Base-by-base conservation (phyloP, 1,140 invertebrate genomes). In the Formica exsecta region DNA sequence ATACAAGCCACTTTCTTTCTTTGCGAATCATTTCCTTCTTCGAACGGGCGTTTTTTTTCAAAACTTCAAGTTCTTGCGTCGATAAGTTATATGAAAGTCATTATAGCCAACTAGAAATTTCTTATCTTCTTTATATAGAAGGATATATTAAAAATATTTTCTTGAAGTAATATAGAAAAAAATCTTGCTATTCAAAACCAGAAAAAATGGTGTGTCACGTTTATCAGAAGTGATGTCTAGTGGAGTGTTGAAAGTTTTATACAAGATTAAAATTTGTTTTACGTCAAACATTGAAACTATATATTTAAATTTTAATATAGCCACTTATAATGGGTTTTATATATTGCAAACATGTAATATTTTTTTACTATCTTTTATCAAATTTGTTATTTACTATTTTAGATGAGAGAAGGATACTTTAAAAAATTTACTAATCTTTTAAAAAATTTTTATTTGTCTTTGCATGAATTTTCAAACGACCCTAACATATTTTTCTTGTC, bases 1-100 rank as follows among this genome's bases (percentile, higher is more conserved):
- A 41, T 74, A 22, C 16, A 22, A 65, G 74, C 13, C 32, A 44
- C 6, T 51, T 25, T 88, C 48, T 75, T 83, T 88, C 54, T 71
- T 62, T 38, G 16, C 38, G 29, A 68, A 54, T 75, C 61, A 73
- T 79, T 73, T 32, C 38, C 38, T 57, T 48, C 38, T 74, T 83
- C 79, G 68, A 61, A 32, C 38, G 29, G 11, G 25, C n/a, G 8
- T 32, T 51, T 51, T 32, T 32, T 51, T 73, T 3, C 9, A n/a
- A 44, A 41, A 80, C 29, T 32, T 36, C 25, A 19, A 19, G 19
- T 74, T 59, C 25, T 61, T 44, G 22, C 66, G 9, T 11, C 4
- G 19, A 22, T 16, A 25, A 29, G 25, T 44, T 44, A 22, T 41
- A 32, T 36, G 19, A 36, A 36, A 57, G 16, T 22, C 19, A 22